Conservation (phyloP, 2,113 vertebrate species). For the Peromyscus californicus region DNA sequence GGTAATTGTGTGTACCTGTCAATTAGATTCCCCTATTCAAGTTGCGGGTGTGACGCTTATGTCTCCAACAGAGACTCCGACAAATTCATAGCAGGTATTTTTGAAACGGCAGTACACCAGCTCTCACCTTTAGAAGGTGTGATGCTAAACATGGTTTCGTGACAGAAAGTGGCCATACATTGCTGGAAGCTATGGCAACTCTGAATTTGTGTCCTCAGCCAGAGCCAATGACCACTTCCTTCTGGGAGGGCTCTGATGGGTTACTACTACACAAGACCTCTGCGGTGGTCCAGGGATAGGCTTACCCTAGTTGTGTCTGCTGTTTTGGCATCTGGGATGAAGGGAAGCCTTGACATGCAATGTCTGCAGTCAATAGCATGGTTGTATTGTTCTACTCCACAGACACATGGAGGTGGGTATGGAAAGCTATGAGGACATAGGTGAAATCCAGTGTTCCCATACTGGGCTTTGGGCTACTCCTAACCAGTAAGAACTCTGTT, state of each 20-base stretch:
- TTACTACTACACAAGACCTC: accelerated
- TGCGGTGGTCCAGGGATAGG: neutral
- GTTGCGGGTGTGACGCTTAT: neutral
- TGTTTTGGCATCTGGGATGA: neutral
- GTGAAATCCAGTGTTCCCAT: neutral
- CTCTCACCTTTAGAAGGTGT: neutral
- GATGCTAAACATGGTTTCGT: neutral
- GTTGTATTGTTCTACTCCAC: accelerated
- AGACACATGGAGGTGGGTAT: accelerated
- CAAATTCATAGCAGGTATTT: neutral
- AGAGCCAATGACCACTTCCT: neutral
- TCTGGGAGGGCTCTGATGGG: neutral
- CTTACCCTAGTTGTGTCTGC: neutral
- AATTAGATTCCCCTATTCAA: neutral
- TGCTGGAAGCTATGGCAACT: neutral
- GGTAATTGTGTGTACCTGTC: neutral
- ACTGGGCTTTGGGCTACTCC: neutral
- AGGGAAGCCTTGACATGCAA: no score
- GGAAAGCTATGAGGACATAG: neutral
- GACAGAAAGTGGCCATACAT: neutral
- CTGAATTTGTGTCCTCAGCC: neutral
- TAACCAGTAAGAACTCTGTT: neutral
- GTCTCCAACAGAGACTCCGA: neutral
- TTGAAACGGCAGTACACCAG: neutral
- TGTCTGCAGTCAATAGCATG: accelerated